Base-by-base conservation (phyloP, 2,797 vertebrate species). In the Anisognathus igniventris region DNA sequence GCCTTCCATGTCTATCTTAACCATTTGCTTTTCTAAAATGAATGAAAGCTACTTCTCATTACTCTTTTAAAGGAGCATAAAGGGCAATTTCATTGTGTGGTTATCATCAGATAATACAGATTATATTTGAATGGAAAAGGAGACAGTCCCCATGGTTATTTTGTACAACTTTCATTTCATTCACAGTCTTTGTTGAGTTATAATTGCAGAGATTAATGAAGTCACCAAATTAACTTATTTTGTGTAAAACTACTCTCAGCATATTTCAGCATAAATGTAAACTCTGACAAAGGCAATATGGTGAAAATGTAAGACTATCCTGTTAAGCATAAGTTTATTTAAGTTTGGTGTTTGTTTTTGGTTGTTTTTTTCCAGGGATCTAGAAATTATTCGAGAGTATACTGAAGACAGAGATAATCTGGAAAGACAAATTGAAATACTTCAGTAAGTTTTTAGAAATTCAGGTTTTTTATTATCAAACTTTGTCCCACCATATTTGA, bases 401-500 rank as follows among this genome's bases (percentile, higher is more conserved):
- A 97, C 98, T 17, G 98, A 99, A 89, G 99, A 99, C 92, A 98
- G 98, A 95, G 99, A 98, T 88, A 98, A 98, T 95, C 97, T 99
- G 96, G 98, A 99, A 98, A 98, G 98, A 91, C 99, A 99, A 98
- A 99, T 99, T 80, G 98, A 99, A 97, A 98, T 99, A 54, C 98
- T 99, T 92, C 99, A 99, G 99, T 99, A 98, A 98, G 99, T 98
- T 94, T 57, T 84, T 47, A 92, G 54, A 72, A 87, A 64, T 95
- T 90, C 22, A 57, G 22, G 20, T 14, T 74, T 91, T 90, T 92
- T 44, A 44, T 83, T 81, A 39, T 51, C 24, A 67, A 68, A 31
- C 9, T 60, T 76, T 70, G 24, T 47, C n/a, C 10, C 18, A 57
- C 3, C 9, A 19, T 80, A 24, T 68, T 54, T 3, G 3, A 9